These are phyloP conservation scores for Macrosoma leucophasiata DNA, from an alignment of 2,888 invertebrate species.

Conservation along the genomic window DNA sequence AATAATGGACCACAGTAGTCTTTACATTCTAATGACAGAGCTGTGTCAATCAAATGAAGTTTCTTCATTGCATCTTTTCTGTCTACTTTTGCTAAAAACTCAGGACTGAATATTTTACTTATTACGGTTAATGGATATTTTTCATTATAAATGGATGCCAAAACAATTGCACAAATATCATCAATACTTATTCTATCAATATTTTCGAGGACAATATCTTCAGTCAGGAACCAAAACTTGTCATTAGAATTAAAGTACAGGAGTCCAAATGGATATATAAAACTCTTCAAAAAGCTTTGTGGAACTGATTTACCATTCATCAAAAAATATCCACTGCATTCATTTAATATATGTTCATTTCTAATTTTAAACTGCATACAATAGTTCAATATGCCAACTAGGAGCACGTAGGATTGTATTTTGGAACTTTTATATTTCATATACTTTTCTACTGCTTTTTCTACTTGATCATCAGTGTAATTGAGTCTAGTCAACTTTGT, in stretches of 20 bases:
- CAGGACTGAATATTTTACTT: conserved; percentile 74
- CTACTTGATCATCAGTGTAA: conserved; percentile 73
- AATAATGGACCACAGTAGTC: conserved; percentile 75
- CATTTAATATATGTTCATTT: conserved; percentile 73
- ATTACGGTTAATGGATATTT: conserved; percentile 78
- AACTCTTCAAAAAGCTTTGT: conserved; percentile 69
- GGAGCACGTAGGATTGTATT: conserved; percentile 69
- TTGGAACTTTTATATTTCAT: conserved; percentile 68
- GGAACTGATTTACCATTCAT: conserved; percentile 61
- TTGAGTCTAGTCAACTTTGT: conserved; percentile 71
- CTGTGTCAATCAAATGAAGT: conserved; percentile 78
- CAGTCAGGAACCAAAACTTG: conserved; percentile 75
- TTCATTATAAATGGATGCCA: conserved; percentile 78
- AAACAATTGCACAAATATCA: conserved; percentile 76
- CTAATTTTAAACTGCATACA: conserved; percentile 76
- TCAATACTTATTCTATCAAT: conserved; percentile 74
- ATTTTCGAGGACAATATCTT: conserved; percentile 68
- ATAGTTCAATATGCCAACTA: conserved; percentile 77
- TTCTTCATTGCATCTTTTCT: conserved; percentile 61
- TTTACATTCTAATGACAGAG: conserved; percentile 78
- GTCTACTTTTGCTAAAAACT: conserved; percentile 75
- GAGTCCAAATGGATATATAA: conserved; percentile 77
- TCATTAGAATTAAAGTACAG: conserved; percentile 66
- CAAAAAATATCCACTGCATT: conserved; percentile 75
- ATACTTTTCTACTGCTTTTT: conserved; percentile 77